Evolutionary conservation across 2,797 vertebrate genomes (phyloP).

Genomic region (Numenius phaeopus): DNA sequence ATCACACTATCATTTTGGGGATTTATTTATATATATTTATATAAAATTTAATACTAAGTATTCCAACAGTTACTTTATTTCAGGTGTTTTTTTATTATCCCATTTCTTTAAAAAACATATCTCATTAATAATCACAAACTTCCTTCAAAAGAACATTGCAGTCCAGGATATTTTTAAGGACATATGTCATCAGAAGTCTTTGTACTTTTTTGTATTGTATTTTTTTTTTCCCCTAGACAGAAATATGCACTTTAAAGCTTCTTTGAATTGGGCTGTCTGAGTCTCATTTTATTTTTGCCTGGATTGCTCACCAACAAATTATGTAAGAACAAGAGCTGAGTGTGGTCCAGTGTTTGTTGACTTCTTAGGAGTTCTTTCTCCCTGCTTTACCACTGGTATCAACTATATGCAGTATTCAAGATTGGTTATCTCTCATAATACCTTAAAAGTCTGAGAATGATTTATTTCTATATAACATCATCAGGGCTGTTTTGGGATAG

Average conservation of each 20-base stretch:
- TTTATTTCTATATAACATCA: background rate
- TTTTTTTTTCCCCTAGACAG: too few species aligned
- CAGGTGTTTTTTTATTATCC: background rate
- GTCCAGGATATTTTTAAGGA: background rate
- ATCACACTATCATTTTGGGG: background rate
- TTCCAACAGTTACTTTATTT: background rate
- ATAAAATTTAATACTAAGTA: background rate
- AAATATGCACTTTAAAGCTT: background rate
- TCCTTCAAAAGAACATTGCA: background rate
- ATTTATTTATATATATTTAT: too few species aligned
- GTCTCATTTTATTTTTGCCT: background rate
- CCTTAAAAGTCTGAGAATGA: background rate
- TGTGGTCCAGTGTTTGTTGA: background rate
- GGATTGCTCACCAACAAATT: background rate
- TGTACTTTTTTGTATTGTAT: background rate
- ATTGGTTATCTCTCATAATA: background rate
- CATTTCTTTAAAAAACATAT: background rate
- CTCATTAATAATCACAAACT: background rate
- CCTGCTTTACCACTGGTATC: background rate
- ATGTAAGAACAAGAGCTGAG: background rate
- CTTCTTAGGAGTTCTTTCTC: background rate
- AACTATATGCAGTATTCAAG: background rate
- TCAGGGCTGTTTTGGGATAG: background rate
- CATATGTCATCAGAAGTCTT: fast-evolving
- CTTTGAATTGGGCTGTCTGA: background rate